Evolutionary conservation across 2,113 vertebrate genomes (phyloP).

Genomic region (Eonycteris spelaea): DNA sequence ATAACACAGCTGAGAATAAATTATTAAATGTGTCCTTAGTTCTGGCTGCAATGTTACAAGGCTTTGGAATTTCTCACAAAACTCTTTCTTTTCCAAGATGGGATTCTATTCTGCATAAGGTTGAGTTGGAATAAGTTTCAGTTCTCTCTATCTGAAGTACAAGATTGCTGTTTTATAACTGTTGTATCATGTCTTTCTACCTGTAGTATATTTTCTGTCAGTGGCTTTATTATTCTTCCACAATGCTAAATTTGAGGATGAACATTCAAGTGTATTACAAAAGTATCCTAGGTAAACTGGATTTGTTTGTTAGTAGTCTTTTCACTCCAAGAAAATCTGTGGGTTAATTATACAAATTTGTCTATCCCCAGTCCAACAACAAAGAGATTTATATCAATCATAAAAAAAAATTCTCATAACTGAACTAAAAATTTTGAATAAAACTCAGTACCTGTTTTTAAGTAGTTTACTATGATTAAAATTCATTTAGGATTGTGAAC

Average conservation of each 20-base stretch:
- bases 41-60: not conserved
- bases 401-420: not conserved
- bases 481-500: not conserved
- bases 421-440: not conserved
- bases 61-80: not conserved
- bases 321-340: not conserved
- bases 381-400: not conserved
- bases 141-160: not conserved
- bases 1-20: not conserved
- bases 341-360: not conserved
- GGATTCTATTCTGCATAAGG: not conserved
- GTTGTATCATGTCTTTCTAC: not conserved
- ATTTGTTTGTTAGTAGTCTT: not conserved
- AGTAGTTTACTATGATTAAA: not conserved
- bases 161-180: not conserved
- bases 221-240: not conserved
- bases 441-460: not conserved
- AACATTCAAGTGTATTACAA: not conserved
- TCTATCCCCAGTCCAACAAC: not conserved
- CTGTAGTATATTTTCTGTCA: not conserved
- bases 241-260: not conserved
- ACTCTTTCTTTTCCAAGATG: not conserved
- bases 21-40: not conserved
- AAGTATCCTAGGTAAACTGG: not conserved
- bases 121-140: not conserved